phyloP scores from a whole-genome alignment of 1,140 invertebrate genomes.

The Copidosoma floridanum region DNA sequence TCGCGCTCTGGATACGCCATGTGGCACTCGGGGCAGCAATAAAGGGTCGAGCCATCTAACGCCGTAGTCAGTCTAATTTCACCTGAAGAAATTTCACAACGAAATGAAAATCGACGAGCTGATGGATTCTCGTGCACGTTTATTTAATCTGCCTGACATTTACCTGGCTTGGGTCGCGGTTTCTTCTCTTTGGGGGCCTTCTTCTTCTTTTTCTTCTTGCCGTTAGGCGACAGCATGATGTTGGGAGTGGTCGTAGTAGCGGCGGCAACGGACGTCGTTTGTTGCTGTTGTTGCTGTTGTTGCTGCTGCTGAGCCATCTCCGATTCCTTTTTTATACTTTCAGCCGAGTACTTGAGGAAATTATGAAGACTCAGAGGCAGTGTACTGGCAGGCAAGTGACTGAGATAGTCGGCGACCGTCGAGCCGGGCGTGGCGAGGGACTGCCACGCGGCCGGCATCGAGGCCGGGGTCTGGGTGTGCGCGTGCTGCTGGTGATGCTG shows the following conservation, averaged over 20 bases:
- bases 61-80: constrained; percentile 80
- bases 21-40: constrained; percentile 83
- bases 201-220: constrained; percentile 84
- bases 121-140: no score
- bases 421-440: constrained; percentile 72
- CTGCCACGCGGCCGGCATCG: constrained; percentile 66
- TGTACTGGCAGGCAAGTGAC: constrained; percentile 70
- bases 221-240: constrained; percentile 56
- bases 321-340: constrained; percentile 72
- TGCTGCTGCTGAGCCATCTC: constrained; percentile 60
- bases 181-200: constrained; percentile 77
- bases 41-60: constrained; percentile 77
- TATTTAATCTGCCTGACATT: no score
- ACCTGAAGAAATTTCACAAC: constrained; percentile 51
- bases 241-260: constrained; percentile 57
- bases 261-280: constrained; percentile 56
- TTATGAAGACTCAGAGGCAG: constrained; percentile 77
- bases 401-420: constrained; percentile 79
- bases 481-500: constrained; percentile 55
- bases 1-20: constrained; percentile 82
- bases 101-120: no score
- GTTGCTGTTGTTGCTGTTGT: not conserved
- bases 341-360: constrained; percentile 79
- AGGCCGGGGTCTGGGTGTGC: constrained; percentile 55
- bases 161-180: constrained; percentile 73